These are phyloP conservation scores for Eilema caniola DNA, from an alignment of 2,888 invertebrate species.

Conservation along the genomic window DNA sequence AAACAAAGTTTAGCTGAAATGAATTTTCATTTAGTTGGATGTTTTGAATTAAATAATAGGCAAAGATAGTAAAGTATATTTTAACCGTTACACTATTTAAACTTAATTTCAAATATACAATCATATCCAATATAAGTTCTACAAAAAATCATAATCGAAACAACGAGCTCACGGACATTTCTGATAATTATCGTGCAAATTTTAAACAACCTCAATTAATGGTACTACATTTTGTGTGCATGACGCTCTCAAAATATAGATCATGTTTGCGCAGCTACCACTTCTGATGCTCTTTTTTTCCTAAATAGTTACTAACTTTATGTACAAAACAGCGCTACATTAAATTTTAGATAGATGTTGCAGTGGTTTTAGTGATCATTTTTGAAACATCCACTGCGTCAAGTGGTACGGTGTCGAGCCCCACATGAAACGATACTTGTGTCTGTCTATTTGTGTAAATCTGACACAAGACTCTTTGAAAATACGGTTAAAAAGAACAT, in stretches of 20 bases:
- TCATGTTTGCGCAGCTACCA: constrained; percentile 22
- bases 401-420: not conserved
- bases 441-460: no score
- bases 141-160: constrained; percentile 38
- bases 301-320: not conserved
- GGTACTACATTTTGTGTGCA: no score
- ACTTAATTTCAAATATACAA: not conserved
- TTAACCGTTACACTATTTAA: not conserved
- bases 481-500: not conserved
- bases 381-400: no score
- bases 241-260: constrained; percentile 46
- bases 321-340: not conserved
- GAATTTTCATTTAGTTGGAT: not conserved
- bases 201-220: constrained; percentile 51
- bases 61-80: not conserved
- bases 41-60: not conserved
- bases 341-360: no score
- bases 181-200: constrained; percentile 43
- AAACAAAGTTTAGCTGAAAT: no score
- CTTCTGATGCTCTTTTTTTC: not conserved
- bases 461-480: not conserved
- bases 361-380: no score
- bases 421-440: no score
- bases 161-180: constrained; percentile 46
- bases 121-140: constrained; percentile 15